These are phyloP conservation scores for Acanthiza pusilla DNA, from an alignment of 2,797 vertebrate species.

Conservation along the genomic window DNA sequence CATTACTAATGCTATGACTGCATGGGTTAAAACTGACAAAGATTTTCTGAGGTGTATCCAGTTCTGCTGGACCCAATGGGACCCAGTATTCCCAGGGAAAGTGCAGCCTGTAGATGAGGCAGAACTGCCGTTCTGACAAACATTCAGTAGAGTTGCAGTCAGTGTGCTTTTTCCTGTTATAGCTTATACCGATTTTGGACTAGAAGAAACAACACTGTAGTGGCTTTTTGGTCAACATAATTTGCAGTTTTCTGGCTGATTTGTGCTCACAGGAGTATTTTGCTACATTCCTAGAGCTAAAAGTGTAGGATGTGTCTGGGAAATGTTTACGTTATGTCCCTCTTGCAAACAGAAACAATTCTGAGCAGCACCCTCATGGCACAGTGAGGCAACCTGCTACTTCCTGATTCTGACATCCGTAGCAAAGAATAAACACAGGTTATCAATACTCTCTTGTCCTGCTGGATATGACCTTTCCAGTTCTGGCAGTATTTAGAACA, in stretches of 20 bases:
- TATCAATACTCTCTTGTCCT: background rate
- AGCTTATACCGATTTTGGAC: background rate
- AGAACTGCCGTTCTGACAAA: background rate
- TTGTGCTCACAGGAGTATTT: background rate
- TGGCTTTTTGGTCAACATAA: background rate
- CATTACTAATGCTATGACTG: background rate
- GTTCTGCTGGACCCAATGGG: background rate
- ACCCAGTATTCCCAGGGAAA: background rate
- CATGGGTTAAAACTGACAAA: background rate
- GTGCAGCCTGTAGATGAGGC: background rate
- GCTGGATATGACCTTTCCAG: background rate
- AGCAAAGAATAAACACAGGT: background rate
- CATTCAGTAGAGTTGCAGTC: background rate
- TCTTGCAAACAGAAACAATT: background rate
- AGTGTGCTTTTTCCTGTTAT: background rate
- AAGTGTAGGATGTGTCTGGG: conserved; percentile 8
- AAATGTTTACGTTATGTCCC: conserved; percentile 1
- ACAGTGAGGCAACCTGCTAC: background rate
- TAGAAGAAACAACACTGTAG: background rate
- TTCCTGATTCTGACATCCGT: background rate
- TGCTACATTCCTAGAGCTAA: conserved; percentile 24
- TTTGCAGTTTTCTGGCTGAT: background rate
- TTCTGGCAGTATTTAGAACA: background rate
- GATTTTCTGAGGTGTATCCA: background rate
- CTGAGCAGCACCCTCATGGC: background rate